Evolutionary conservation across 2,888 invertebrate genomes (phyloP).

Genomic region (Harpalus rubripes): DNA sequence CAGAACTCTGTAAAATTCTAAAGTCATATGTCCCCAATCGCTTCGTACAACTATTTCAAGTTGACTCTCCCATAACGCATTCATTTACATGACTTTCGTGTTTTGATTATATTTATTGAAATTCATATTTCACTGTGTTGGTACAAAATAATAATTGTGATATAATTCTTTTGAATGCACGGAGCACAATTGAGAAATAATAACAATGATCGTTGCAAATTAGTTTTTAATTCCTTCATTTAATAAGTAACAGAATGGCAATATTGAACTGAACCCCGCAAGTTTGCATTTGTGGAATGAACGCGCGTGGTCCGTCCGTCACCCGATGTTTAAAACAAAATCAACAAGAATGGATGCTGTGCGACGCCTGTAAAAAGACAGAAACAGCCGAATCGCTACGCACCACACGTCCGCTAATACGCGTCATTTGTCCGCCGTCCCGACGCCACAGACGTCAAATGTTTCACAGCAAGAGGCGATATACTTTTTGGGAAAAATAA

Average conservation of each 20-base stretch:
- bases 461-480: not conserved
- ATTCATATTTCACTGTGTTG: too few species aligned
- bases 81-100: too few species aligned
- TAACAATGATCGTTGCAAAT: not conserved
- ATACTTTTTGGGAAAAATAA: too few species aligned
- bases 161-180: not conserved
- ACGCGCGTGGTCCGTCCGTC: not conserved
- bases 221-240: not conserved
- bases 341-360: conserved; percentile 26
- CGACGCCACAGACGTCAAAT: not conserved
- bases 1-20: too few species aligned
- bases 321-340: conserved; percentile 38
- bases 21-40: too few species aligned
- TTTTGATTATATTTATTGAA: too few species aligned
- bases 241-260: not conserved
- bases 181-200: not conserved
- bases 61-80: too few species aligned
- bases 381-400: conserved; percentile 31
- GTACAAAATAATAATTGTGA: not conserved
- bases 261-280: not conserved
- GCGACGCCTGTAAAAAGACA: conserved; percentile 23
- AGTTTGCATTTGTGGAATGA: not conserved
- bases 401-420: conserved; percentile 47
- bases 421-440: conserved; percentile 19
- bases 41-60: too few species aligned